These are phyloP conservation scores for Virgularia gustaviana DNA, from an alignment of 92 coral and sea anemone species.

Conservation along the genomic window DNA sequence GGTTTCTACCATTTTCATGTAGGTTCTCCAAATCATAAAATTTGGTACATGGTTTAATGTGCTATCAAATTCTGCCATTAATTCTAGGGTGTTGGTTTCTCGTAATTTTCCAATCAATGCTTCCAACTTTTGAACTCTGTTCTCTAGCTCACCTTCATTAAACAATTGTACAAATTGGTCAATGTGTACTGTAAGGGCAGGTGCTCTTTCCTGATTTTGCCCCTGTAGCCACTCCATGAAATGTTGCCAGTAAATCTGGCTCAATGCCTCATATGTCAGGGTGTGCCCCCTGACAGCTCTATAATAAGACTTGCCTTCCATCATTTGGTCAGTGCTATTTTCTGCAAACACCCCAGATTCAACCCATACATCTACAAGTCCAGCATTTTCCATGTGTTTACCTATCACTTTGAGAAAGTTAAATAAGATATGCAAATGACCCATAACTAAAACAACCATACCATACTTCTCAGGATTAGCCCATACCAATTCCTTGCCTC, in stretches of 20 bases:
- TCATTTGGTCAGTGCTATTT: conserved; percentile 14
- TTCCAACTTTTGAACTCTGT: no score
- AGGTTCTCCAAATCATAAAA: conserved; percentile 24
- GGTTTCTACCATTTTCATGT: conserved; percentile 35
- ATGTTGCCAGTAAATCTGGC: conserved; percentile 4
- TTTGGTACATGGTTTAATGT: background rate
- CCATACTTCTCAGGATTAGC: conserved; percentile 11
- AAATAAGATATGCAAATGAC: conserved; percentile 15
- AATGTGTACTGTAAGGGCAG: background rate
- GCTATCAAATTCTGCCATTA: conserved; percentile 29
- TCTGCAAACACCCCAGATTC: conserved; percentile 25
- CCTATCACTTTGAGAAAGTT: conserved; percentile 15
- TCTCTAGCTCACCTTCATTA: background rate
- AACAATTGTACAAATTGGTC: background rate
- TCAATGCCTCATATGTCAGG: conserved; percentile 24
- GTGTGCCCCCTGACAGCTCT: conserved; percentile 31
- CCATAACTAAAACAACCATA: conserved; percentile 17
- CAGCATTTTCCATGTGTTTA: conserved; percentile 19
- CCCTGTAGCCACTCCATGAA: background rate
- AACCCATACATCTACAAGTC: conserved; percentile 28
- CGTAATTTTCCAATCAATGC: background rate
- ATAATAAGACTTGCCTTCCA: conserved; percentile 23
- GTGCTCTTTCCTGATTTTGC: background rate
- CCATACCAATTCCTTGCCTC: conserved; percentile 21
- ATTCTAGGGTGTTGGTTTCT: background rate